A percentile compares a stretch with the other conserved stretches of the same genome.
phyloP scores from a whole-genome alignment of 2,113 vertebrate species.

The Illadopsis cleaveri region DNA sequence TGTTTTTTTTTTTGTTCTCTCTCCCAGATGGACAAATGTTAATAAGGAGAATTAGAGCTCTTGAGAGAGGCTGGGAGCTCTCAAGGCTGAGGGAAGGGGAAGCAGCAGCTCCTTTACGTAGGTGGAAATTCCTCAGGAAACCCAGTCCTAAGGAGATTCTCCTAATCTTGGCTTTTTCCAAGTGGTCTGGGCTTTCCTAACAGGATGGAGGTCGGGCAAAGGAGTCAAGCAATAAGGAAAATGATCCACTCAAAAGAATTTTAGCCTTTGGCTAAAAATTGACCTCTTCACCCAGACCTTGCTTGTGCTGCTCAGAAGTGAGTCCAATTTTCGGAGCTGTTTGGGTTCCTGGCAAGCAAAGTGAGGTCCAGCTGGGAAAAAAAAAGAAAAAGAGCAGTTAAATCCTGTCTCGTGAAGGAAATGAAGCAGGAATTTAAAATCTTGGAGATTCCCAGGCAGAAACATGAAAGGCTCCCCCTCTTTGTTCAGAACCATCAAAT shows the following conservation, averaged over 20 bases:
- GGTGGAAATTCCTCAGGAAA: slow-evolving; percentile 10
- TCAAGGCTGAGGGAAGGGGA: neutral
- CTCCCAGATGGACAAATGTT: neutral
- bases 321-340: neutral
- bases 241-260: neutral
- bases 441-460: neutral
- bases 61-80: neutral
- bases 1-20: neutral
- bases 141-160: neutral
- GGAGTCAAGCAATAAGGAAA: neutral
- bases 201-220: neutral
- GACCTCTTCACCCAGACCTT: neutral
- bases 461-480: neutral
- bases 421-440: neutral
- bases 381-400: neutral
- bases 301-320: neutral
- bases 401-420: neutral
- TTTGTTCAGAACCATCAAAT: neutral
- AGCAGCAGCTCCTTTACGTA: neutral
- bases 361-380: neutral
- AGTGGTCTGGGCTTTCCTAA: neutral
- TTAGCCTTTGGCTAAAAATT: neutral
- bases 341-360: neutral
- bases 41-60: rapidly evolving
- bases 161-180: neutral